Evolutionary conservation across 2,888 invertebrate genomes (phyloP), one percentile per base, ranked within the genome.

Genomic region (Sinopyrophorus schimmeli): DNA sequence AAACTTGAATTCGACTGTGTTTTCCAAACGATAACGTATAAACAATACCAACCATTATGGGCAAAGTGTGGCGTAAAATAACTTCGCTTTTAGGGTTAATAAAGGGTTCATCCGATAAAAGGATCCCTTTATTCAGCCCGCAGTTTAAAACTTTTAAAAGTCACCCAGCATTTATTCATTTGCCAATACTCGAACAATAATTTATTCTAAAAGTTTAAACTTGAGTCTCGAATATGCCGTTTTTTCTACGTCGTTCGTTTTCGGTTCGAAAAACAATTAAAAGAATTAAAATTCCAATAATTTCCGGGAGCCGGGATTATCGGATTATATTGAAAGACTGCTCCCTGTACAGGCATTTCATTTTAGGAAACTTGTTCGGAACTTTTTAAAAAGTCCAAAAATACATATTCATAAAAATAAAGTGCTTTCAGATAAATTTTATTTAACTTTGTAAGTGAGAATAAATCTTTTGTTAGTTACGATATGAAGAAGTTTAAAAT

Each of bases 381-480:
- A 53, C 47, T 44, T 51, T 51, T 55, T 40, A 38, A 51, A 32
- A 60, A 55, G 44, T 58, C 52, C 32, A 40, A 24, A 46, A 49
- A 56, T 61, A 60, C 64, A 66, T 66, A 67, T 65, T 65, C 65
- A 60, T 64, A 67, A 64, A 64, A 64, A 65, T 60, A 59, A 62
- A 61, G 60, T 49, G 49, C 53, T 48, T 44, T 50, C 54, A 58
- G 61, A 65, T 63, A 64, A 65, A 64, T 64, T 63, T 53, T 48
- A 58, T 60, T 65, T 65, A 67, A 68, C 65, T 68, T 66, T 57
- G 54, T 64, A 66, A 66, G 66, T 64, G 64, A 63, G 62, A 66
- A 68, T 67, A 68, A 68, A 68, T 68, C 68, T 67, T 64, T 63
- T 60, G 64, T 65, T 67, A 63, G 64, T 67, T 64, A 59, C 60